Evolutionary conservation across 2,888 invertebrate genomes (phyloP).

Genomic region (Pseudolycoriella hygida): DNA sequence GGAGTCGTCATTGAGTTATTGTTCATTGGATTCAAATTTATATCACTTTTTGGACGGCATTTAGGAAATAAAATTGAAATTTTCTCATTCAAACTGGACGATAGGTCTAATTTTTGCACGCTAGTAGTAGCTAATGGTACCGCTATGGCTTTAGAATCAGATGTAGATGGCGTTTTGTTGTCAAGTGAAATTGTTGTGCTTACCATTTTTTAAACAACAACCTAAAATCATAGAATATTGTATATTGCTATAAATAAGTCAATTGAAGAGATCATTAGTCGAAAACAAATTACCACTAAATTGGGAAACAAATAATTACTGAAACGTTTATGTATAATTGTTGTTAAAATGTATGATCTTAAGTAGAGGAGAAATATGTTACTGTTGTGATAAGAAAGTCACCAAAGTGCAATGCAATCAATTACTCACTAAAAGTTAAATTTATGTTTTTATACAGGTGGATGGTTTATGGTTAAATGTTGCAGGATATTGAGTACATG

Average conservation of each 20-base stretch:
- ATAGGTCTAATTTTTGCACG: constrained; percentile 31
- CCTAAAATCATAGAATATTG: not conserved
- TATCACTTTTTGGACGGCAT: constrained; percentile 56
- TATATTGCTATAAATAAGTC: not conserved
- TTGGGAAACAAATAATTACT: no score
- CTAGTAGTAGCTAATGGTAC: constrained; percentile 9
- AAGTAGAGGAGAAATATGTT: no score
- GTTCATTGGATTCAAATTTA: constrained; percentile 30
- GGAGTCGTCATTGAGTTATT: not conserved
- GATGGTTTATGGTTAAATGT: no score
- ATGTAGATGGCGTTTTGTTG: constrained; percentile 13
- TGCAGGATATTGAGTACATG: no score
- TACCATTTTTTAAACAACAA: not conserved
- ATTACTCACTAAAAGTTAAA: no score
- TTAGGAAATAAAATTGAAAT: constrained; percentile 74
- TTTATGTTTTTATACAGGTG: no score
- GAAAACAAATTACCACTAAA: no score
- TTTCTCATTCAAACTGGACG: constrained; percentile 43
- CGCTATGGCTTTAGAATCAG: constrained; percentile 8
- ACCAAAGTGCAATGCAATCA: no score
- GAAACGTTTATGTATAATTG: no score
- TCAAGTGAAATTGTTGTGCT: constrained; percentile 1
- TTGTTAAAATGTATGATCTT: no score
- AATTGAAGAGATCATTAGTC: no score
- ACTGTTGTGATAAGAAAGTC: no score